Conservation (phyloP, 2,797 vertebrate genomes). For the Onychomys leucogaster region DNA sequence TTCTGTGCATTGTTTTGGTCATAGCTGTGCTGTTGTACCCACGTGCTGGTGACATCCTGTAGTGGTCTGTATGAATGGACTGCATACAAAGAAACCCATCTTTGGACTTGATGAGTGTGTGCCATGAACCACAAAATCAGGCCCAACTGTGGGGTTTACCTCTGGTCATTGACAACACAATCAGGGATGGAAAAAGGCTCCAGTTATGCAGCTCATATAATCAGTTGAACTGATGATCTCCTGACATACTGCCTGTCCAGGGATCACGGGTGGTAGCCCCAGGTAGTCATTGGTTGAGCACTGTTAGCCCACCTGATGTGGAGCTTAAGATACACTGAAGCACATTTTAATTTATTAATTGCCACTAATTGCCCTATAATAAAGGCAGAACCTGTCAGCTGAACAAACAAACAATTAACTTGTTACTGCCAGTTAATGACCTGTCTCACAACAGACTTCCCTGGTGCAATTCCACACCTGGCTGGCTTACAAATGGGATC, state of each 20-base stretch:
- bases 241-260: conserved; percentile 37
- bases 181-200: background rate
- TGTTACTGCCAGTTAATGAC: conserved; percentile 59
- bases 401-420: conserved; percentile 79
- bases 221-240: conserved; percentile 13
- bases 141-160: background rate
- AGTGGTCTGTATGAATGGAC: background rate
- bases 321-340: conserved; percentile 49
- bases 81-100: background rate
- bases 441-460: conserved; percentile 58
- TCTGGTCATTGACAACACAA: background rate
- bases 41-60: background rate
- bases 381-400: conserved; percentile 67
- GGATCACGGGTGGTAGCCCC: conserved; percentile 23
- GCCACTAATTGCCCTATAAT: conserved; percentile 62
- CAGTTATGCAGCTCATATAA: background rate
- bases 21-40: background rate
- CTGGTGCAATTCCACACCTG: conserved; percentile 60
- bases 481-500: conserved; percentile 35
- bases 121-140: background rate
- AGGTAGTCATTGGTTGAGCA: background rate
- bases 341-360: conserved; percentile 76
- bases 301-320: conserved; percentile 28
- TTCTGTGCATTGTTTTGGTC: background rate
- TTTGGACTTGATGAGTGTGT: background rate